Conservation (phyloP, 1,140 invertebrate species). For the Listronotus oregonensis region DNA sequence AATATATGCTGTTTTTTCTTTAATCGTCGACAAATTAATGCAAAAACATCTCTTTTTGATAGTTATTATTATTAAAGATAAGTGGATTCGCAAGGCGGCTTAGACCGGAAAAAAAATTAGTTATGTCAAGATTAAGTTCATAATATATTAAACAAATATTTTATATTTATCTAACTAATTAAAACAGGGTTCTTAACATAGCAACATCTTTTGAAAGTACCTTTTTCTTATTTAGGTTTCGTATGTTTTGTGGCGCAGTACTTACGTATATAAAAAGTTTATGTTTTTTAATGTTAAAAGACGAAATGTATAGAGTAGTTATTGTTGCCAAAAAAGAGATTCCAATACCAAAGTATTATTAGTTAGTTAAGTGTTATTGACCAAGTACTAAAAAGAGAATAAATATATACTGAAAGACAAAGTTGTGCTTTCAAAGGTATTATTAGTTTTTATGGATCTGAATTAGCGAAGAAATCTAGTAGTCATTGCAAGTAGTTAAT, state of each 20-base stretch:
- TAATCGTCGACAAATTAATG: too few relatives aligned
- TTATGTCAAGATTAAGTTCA: too few relatives aligned
- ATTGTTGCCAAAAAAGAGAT: slow-evolving; percentile 56
- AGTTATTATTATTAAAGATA: too few relatives aligned
- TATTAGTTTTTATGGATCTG: slow-evolving; percentile 16
- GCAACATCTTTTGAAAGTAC: background rate
- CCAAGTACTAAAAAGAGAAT: slow-evolving; percentile 45
- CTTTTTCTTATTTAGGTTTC: slow-evolving; percentile 1
- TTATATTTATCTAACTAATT: too few relatives aligned
- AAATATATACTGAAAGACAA: slow-evolving; percentile 10
- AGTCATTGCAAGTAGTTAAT: slow-evolving; percentile 2
- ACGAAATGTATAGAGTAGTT: slow-evolving; percentile 50
- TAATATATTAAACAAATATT: too few relatives aligned
- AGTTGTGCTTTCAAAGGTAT: slow-evolving; percentile 20
- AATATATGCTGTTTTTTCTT: too few relatives aligned
- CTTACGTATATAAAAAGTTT: slow-evolving; percentile 3
- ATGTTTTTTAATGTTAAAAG: slow-evolving; percentile 42
- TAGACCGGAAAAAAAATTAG: too few relatives aligned
- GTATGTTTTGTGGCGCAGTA: slow-evolving; percentile 13
- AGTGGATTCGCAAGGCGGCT: too few relatives aligned
- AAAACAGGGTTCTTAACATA: background rate
- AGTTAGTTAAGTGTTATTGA: slow-evolving; percentile 54
- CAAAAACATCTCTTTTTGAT: too few relatives aligned
- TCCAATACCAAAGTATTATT: slow-evolving; percentile 57
- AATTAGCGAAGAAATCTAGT: slow-evolving; percentile 8